Conservation (phyloP, 1,140 invertebrate genomes). For the Chlorops oryzae region DNA sequence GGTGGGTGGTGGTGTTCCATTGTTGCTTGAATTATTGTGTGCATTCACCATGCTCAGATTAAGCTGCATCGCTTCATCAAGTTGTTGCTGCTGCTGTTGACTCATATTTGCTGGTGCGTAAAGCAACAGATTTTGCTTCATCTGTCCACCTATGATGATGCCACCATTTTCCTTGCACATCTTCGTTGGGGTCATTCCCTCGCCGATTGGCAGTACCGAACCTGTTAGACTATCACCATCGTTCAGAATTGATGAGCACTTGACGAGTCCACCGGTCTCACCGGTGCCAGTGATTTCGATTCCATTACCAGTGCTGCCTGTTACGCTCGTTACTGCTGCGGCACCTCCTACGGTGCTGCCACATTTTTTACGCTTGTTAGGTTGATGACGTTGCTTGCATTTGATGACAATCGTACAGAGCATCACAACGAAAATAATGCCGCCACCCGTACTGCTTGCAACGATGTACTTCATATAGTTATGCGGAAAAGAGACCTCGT, state of each 20-base stretch:
- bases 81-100: constrained; percentile 15
- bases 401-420: constrained; percentile 59
- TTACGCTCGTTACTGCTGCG: constrained; percentile 32
- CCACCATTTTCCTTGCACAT: constrained; percentile 26
- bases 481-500: constrained; percentile 58
- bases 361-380: constrained; percentile 53
- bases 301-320: constrained; percentile 29
- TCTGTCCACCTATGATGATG: constrained; percentile 40
- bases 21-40: not conserved
- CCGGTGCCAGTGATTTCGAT: constrained; percentile 37
- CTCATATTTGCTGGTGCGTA: constrained; percentile 30
- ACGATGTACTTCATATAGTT: constrained; percentile 58
- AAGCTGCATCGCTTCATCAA: constrained; percentile 30
- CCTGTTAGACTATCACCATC: constrained; percentile 37
- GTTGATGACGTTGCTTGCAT: constrained; percentile 51
- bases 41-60: constrained; percentile 33
- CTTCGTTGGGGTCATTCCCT: constrained; percentile 38
- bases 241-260: constrained; percentile 41
- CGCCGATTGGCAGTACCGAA: constrained; percentile 22
- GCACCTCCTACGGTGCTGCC: constrained; percentile 19
- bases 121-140: constrained; percentile 42
- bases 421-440: constrained; percentile 57
- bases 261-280: constrained; percentile 41
- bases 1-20: constrained; percentile 22
- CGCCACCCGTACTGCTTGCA: constrained; percentile 57